Evolutionary conservation across 2,797 vertebrate species (phyloP), one percentile per base, ranked within the genome.

Genomic region (Brachymystax lenok): DNA sequence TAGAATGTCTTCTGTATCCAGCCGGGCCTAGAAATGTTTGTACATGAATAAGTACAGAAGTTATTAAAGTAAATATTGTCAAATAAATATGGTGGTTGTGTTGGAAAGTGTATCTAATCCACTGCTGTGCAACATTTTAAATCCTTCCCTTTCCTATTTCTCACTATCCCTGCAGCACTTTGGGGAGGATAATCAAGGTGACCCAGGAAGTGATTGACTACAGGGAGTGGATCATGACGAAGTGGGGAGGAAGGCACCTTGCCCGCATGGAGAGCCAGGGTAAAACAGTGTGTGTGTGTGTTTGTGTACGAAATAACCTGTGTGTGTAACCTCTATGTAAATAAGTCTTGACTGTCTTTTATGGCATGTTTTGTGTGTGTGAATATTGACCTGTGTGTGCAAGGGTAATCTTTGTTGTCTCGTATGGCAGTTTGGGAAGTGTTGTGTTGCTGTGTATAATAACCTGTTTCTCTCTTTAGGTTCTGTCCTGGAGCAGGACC

Each of bases 161-260:
- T 71, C 70, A 5, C 73, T 4, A 30, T 79, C 40, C 30, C 87
- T 74, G 68, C 90, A 99, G 98, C 91, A 99, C 96, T 83, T 91
- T 99, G 91, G 97, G 97, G 69, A 95, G 98, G 90, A 98, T 99
- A 81, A 97, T 99, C 92, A 95, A 97, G 92, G 94, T 99, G 84
- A 98, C 98, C 78, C 96, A 98, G 94, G 96, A 99, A 90, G 98
- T 99, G 81, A 98, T 99, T 56, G 93, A 97, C 90, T 99, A 99
- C 94, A 95, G 98, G 90, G 93, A 96, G 74, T 99, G 97, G 97
- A 99, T 98, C 93, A 96, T 96, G 83, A 96, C 96, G 90, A 97
- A 96, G 87, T 99, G 98, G 98, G 96, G 96, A 33, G 91, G 90
- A 91, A 95, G 93, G 87, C 91, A 93, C 77, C 90, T 89, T 64